Percentiles rank a stretch among this genome's conserved stretches.
Evolutionary conservation across 2,797 vertebrate genomes (phyloP).

Genomic region (Neopelma chrysocephalum): DNA sequence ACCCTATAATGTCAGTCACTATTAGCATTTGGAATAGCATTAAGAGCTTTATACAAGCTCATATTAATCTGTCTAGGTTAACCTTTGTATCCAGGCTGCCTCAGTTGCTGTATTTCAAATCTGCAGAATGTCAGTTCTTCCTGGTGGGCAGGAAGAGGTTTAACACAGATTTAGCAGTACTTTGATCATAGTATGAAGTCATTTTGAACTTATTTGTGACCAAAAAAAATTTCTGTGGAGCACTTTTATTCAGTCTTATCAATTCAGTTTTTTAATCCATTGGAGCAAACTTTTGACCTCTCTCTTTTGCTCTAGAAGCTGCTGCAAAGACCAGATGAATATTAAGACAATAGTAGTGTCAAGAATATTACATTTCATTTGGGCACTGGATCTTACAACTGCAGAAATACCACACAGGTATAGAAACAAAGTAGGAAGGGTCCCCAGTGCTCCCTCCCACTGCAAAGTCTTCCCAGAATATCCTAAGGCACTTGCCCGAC

Average conservation of each 20-base stretch:
- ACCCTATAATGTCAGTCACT: slow-evolving; percentile 45
- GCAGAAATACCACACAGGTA: neutral
- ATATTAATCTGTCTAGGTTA: slow-evolving; percentile 55
- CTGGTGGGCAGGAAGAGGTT: slow-evolving; percentile 33
- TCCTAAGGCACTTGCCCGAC: neutral
- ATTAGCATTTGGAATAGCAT: slow-evolving; percentile 54
- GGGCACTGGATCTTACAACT: neutral
- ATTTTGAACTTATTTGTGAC: slow-evolving; percentile 10
- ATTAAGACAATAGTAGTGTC: neutral
- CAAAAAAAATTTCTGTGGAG: neutral
- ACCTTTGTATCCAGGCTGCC: slow-evolving; percentile 42
- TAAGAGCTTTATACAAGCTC: slow-evolving; percentile 59
- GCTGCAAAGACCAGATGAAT: neutral
- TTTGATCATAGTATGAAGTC: slow-evolving; percentile 14
- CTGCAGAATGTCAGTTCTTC: slow-evolving; percentile 28
- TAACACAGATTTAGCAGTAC: neutral
- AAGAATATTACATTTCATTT: neutral
- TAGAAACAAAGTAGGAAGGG: neutral
- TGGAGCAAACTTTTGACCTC: neutral
- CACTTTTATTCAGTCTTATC: neutral
- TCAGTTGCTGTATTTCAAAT: slow-evolving; percentile 32
- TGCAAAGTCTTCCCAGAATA: neutral
- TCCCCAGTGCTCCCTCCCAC: neutral
- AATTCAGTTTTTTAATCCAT: neutral
- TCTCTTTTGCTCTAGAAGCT: neutral